Evolutionary conservation across 92 coral and sea anemone genomes (phyloP), one percentile per base, ranked within the genome.

Genomic region (Zoanthus sansibaricus): DNA sequence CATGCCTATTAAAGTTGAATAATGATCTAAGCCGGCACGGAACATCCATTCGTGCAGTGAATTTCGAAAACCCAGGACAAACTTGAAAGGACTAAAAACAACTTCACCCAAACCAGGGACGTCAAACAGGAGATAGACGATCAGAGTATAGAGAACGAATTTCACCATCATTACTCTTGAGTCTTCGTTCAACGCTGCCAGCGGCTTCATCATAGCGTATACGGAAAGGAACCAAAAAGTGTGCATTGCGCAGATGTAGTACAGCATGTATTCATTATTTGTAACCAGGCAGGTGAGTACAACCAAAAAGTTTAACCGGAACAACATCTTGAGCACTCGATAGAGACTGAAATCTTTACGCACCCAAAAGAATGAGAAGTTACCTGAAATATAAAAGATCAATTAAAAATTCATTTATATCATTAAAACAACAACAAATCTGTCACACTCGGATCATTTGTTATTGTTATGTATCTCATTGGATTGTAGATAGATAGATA

Each of bases 221-320:
- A 86, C 92, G 47, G 95, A 89, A 69, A 94, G 33, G 72, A 94
- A 94, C 98, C 98, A 94, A 67, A 94, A 94, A 14, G 98, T 93
- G 83, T 94, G 98, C 98, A 94, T 94, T 32, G 98, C 94, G 80
- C 98, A 94, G 80, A 94, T 94, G 93, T 94, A 94, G 87, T 94
- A 94, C 15, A 94, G 84, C 98, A 94, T 94, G 86, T 94, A 94
- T 72, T 94, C 95, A 72, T 94, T 94, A 69, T 94, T 91, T 32
- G 95, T 93, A 31, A 94, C 96, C 37, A 89, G 31, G 79, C 98
- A 94, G 79, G 98, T 94, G 88, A 94, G 61, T 72, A 93, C 61
- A 7, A 94, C 98, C 2, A 94, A 91, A 86, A 94, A 94, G 87
- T 94, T 94, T 33, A 94, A 88, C 3, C 98, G 98, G 76, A 94